A percentile compares a stretch with the other conserved stretches of the same genome.
These are phyloP conservation scores for Drosophila mulleri DNA, from an alignment of 2,888 invertebrate species.

Conservation along the genomic window DNA sequence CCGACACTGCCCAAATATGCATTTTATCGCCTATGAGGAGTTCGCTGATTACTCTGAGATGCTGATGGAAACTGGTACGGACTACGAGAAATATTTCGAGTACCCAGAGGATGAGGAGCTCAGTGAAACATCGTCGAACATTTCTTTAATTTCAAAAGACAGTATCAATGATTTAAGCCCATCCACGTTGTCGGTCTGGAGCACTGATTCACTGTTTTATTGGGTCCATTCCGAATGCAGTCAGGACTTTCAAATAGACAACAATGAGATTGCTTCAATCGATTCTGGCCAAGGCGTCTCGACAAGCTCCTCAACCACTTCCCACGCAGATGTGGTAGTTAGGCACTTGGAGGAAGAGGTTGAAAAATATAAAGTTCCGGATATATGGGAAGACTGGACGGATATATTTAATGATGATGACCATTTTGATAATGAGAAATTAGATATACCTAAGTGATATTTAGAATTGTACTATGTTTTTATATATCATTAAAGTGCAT, in stretches of 20 bases:
- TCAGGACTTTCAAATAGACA: not conserved
- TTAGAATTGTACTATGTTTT: no score
- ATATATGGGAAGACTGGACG: not conserved
- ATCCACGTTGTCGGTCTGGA: not conserved
- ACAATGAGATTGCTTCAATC: not conserved
- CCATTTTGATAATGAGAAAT: no score
- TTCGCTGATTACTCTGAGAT: conserved; percentile 10
- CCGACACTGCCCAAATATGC: conserved; percentile 27
- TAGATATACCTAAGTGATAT: no score
- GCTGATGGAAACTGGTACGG: not conserved
- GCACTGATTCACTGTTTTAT: not conserved
- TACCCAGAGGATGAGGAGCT: not conserved
- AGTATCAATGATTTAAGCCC: not conserved
- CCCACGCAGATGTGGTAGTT: not conserved
- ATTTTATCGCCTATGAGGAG: conserved; percentile 3
- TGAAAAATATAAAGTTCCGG: not conserved
- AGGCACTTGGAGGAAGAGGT: not conserved
- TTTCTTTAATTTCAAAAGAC: no score
- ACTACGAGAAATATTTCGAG: conserved; percentile 2
- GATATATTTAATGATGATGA: no score
- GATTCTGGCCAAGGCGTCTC: fast-evolving
- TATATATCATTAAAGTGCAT: no score
- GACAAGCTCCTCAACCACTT: not conserved
- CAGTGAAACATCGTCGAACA: not conserved
- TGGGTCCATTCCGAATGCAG: not conserved